Evolutionary conservation across 2,113 vertebrate genomes (phyloP).

Genomic region (Osmerus mordax): DNA sequence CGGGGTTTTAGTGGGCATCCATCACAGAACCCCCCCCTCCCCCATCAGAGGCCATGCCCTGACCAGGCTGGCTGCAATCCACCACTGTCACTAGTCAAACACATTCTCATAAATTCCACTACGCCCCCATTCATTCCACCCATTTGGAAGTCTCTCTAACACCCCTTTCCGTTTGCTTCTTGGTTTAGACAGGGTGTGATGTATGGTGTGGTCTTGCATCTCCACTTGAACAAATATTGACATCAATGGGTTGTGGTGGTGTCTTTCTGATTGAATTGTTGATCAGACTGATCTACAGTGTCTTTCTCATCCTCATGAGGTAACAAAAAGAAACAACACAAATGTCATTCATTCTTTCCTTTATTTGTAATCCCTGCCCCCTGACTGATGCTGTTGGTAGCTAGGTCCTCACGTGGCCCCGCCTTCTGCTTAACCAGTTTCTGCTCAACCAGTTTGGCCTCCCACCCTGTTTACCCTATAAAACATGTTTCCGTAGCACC

Average conservation of each 20-base stretch:
- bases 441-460: slow-evolving; percentile 78
- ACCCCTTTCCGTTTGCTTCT: no score
- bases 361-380: slow-evolving; percentile 24
- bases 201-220: no score
- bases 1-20: slow-evolving; percentile 20
- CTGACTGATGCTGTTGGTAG: slow-evolving; percentile 35
- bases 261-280: no score
- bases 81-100: neutral
- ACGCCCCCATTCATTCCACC: no score
- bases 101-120: no score
- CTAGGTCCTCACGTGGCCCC: slow-evolving; percentile 57
- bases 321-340: no score
- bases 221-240: no score
- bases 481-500: slow-evolving; percentile 47
- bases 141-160: no score
- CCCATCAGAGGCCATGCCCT: neutral
- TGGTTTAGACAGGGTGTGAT: no score
- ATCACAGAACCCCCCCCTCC: slow-evolving; percentile 11
- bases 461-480: slow-evolving; percentile 73
- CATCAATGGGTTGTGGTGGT: no score
- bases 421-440: slow-evolving; percentile 73
- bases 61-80: neutral
- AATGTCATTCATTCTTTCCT: slow-evolving; percentile 46
- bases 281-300: no score
- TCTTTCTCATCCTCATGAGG: no score